Base-by-base conservation (phyloP, 2,888 invertebrate genomes). In the Alloplasta piceator region DNA sequence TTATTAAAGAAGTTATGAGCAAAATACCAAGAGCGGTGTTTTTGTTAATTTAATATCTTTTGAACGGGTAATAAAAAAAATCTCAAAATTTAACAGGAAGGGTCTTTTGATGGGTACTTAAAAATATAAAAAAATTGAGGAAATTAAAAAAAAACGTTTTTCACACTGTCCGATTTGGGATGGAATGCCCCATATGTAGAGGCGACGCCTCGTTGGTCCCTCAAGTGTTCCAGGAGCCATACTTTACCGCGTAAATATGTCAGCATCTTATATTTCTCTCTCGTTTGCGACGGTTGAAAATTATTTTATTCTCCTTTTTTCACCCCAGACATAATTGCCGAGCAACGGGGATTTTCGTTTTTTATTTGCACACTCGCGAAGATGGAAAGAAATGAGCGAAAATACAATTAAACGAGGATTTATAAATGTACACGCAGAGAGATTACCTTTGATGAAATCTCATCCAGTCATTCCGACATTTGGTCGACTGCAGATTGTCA, bases 371-470 rank as follows among this genome's bases (percentile, higher is more conserved):
- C 66, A 41, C 16, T 12, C 46, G 60, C 36, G 70, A 61, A 41
- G 26, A 12, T 5, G 39, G 9, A 14, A 55, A 50, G 7, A 61
- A 72, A 43, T 6, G 12, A 58, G 43, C 55, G 52, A 61, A 38
- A 46, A 46, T 14, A 41, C 16, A 68, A 80, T 72, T 63, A 41
- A 36, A 5, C 56, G 48, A 56, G 52, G 38, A 76, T 72, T 43
- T 43, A 38, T n/a, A 16, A n/a, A 48, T n/a, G 26, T 41, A 7
- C 1, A 43, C 6, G 43, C 52, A 36, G 36, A 12, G 39, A 43
- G 12, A 52, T 52, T n/a, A 43, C 7, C 60, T 43, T 14, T 56
- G 78, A 78, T 71, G 61, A 76, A 67, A 72, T 80, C 50, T 71
- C 58, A 4, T 12, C 61, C 39, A 72, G 61, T 72, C 67, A 73